A percentile compares a stretch with the other conserved stretches of the same genome.
These are phyloP conservation scores for Larimichthys crocea DNA, from an alignment of 2,113 vertebrate genomes.

Conservation along the genomic window DNA sequence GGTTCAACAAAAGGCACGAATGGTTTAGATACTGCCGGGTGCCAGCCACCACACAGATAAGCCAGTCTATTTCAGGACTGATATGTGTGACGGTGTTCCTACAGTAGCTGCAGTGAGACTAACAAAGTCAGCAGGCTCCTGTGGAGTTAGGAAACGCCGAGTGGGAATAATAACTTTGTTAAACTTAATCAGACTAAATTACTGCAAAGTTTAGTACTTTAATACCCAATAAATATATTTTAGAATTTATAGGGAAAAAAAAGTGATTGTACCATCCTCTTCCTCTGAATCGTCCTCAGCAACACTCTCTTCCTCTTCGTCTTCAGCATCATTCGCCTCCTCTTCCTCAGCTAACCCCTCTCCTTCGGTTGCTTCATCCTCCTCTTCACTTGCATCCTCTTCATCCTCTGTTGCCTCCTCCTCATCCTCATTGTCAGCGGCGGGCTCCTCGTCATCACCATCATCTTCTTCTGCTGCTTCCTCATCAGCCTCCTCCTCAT, in stretches of 20 bases:
- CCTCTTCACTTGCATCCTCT: neutral
- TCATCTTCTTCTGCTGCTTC: neutral
- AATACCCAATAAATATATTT: neutral
- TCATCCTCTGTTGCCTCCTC: slow-evolving; percentile 21
- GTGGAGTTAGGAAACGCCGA: neutral
- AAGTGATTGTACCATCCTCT: neutral
- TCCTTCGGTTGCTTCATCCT: neutral
- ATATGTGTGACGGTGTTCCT: slow-evolving; percentile 47
- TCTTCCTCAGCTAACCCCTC: slow-evolving; percentile 21
- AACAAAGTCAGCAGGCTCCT: neutral
- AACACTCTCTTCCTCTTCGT: slow-evolving; percentile 6
- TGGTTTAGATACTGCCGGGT: slow-evolving; percentile 31
- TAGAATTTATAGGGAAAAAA: neutral
- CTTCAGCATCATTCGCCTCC: neutral
- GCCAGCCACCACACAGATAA: slow-evolving; percentile 60
- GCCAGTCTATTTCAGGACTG: slow-evolving; percentile 70
- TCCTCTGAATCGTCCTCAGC: neutral
- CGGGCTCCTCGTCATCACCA: neutral
- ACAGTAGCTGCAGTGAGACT: slow-evolving; percentile 9
- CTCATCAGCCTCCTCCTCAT: neutral
- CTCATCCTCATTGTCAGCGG: neutral
- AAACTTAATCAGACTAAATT: neutral
- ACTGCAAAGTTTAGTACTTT: neutral
- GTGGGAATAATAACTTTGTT: neutral
- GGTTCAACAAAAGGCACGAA: slow-evolving; percentile 44